Evolutionary conservation across 2,113 vertebrate genomes (phyloP).

Genomic region (Leptocoma aspasia): DNA sequence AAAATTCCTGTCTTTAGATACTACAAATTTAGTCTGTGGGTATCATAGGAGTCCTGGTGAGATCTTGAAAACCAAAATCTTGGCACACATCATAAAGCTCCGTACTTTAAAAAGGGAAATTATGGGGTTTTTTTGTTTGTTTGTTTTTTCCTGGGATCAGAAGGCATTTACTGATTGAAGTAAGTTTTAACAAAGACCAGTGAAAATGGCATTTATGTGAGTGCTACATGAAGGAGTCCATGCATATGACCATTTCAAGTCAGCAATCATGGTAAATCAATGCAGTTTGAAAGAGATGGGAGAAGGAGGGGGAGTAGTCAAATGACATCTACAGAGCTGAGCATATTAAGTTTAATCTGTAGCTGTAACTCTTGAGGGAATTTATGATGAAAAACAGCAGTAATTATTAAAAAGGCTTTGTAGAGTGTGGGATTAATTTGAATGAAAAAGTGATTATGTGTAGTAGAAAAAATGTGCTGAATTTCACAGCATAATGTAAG

Average conservation of each 20-base stretch:
- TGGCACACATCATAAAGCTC: not conserved
- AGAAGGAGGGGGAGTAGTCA: not conserved
- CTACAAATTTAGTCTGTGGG: not conserved
- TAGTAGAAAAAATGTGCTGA: not conserved
- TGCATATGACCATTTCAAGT: not conserved
- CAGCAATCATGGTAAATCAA: not conserved
- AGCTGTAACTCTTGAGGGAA: not conserved
- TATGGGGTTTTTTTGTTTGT: not conserved
- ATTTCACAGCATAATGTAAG: not conserved
- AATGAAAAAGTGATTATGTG: slow-evolving; percentile 9
- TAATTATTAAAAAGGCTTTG: slow-evolving; percentile 42
- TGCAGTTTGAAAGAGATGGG: not conserved
- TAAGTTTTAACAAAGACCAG: not conserved
- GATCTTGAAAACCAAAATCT: not conserved
- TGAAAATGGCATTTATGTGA: not conserved
- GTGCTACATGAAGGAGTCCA: not conserved
- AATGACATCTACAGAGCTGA: not conserved
- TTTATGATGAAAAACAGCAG: not conserved
- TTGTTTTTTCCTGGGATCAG: not conserved
- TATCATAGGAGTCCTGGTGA: not conserved
- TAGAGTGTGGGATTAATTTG: not conserved
- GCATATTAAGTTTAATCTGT: not conserved
- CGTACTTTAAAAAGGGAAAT: not conserved
- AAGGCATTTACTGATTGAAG: not conserved
- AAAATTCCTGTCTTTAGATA: not conserved